A percentile compares a stretch with the other conserved stretches of the same genome.
Evolutionary conservation across 2,113 vertebrate genomes (phyloP).

Genomic region (Chascanopsetta lugubris): DNA sequence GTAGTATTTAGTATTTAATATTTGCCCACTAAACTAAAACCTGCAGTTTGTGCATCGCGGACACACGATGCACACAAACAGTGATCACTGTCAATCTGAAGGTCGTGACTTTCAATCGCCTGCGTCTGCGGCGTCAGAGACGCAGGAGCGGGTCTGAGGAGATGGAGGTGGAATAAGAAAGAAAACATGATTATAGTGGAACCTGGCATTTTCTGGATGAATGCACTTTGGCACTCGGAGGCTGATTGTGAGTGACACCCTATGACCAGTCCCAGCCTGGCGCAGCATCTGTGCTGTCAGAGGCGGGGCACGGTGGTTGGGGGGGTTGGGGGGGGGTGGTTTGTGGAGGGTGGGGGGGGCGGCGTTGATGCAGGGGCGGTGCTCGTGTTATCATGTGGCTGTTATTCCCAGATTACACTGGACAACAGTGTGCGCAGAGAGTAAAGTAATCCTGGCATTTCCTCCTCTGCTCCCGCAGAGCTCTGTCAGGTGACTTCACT

Average conservation of each 20-base stretch:
- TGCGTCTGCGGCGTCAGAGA: conserved; percentile 47
- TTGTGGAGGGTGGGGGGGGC: too few relatives aligned
- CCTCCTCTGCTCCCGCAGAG: conserved; percentile 28
- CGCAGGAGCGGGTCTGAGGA: conserved; percentile 58
- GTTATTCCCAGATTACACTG: conserved; percentile 65
- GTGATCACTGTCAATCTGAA: conserved; percentile 66
- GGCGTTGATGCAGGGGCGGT: too few relatives aligned
- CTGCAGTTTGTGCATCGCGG: conserved; percentile 48
- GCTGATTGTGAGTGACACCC: conserved; percentile 78
- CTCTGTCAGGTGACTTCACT: conserved; percentile 53
- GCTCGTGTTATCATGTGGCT: conserved; percentile 58
- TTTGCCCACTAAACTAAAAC: conserved; percentile 26
- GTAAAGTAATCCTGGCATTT: conserved; percentile 59
- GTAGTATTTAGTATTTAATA: too few relatives aligned
- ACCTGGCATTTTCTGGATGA: conserved; percentile 77
- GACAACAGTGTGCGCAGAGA: conserved; percentile 52
- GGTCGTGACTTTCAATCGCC: conserved; percentile 68
- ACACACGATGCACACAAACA: conserved; percentile 35
- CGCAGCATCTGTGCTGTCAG: conserved; percentile 68
- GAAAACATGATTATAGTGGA: conserved; percentile 74
- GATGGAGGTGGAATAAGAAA: conserved; percentile 67
- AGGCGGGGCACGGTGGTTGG: conserved; percentile 31
- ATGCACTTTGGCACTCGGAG: conserved; percentile 71
- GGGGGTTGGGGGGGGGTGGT: too few relatives aligned
- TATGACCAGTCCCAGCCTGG: conserved; percentile 66